Base-by-base conservation (phyloP, 2,888 invertebrate species). In the Acanthoscelides obtectus region DNA sequence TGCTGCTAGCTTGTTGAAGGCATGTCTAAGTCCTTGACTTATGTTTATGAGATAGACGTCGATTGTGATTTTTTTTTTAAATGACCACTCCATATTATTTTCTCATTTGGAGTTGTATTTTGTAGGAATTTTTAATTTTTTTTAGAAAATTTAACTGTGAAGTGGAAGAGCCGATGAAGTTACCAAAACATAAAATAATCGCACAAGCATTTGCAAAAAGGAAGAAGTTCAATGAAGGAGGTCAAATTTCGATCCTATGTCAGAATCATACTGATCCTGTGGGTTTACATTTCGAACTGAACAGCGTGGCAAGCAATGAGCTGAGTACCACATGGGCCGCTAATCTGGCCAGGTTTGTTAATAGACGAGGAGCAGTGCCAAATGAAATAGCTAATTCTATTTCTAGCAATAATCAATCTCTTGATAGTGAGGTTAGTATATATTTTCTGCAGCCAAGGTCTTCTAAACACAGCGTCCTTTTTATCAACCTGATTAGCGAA, bases 261-360 rank as follows among this genome's bases (percentile, higher is more conserved):
- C 93, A 93, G 75, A 94, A 94, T 77, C 93, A 96, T 78, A 94
- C 95, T 75, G 98, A 98, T 87, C 98, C 98, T 12, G 93, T 97
- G 12, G 95, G 94, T 1, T 86, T 95, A 65, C 90, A 91, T 79
- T 91, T 92, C 76, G 91, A 92, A 80, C 80, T 92, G 68, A 93
- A 93, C 81, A 90, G 90, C 68, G 89, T 88, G 12, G 93, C 92
- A 70, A 94, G 94, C 73, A 93, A 93, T 77, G 95, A 95, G 79
- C 88, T 97, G 70, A 96, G 96, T 71, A 95, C 97, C 0, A 94
- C 95, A 0, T 97, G 96, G 95, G 95, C 95, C 65, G 95, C 94
- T 70, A 95, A 95, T 76, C 87, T 98, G 75, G 97, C 97, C 0
- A 92, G 95, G 77, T 90, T 97, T 81, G 92, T 97, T 0, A 91